Percentiles rank a stretch among this genome's conserved stretches.
Evolutionary conservation across 1,140 invertebrate genomes (phyloP).

Genomic region (Elymnias hypermnestra): DNA sequence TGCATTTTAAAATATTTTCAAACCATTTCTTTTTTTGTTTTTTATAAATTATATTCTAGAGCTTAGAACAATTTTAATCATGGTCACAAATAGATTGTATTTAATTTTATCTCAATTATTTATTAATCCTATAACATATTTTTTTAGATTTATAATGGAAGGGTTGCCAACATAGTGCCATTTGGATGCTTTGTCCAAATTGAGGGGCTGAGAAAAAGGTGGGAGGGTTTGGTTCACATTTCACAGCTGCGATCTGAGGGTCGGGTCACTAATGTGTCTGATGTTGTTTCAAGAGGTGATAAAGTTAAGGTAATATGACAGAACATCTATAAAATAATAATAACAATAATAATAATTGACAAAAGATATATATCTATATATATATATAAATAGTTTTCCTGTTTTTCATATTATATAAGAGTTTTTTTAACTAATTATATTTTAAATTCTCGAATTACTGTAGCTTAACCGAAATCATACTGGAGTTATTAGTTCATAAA

Average conservation of each 20-base stretch:
- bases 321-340: too few relatives aligned
- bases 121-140: background rate
- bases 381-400: too few relatives aligned
- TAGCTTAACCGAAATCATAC: too few relatives aligned
- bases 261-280: slow-evolving; percentile 94
- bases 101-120: too few relatives aligned
- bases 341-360: too few relatives aligned
- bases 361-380: too few relatives aligned
- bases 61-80: too few relatives aligned
- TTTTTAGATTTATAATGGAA: slow-evolving; percentile 91
- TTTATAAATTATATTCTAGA: too few relatives aligned
- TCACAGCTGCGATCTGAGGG: slow-evolving; percentile 96
- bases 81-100: too few relatives aligned
- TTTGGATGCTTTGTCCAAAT: slow-evolving; percentile 99
- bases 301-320: slow-evolving; percentile 95
- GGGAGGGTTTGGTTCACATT: slow-evolving; percentile 98
- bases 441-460: background rate
- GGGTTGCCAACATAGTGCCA: slow-evolving; percentile 96
- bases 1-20: too few relatives aligned
- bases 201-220: slow-evolving; percentile 90
- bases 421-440: slow-evolving; percentile 18
- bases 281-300: slow-evolving; percentile 94
- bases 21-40: too few relatives aligned
- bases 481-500: too few relatives aligned
- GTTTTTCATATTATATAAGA: slow-evolving; percentile 2